These are phyloP conservation scores for Odontophorus gujanensis DNA, from an alignment of 2,113 vertebrate species.

Conservation along the genomic window DNA sequence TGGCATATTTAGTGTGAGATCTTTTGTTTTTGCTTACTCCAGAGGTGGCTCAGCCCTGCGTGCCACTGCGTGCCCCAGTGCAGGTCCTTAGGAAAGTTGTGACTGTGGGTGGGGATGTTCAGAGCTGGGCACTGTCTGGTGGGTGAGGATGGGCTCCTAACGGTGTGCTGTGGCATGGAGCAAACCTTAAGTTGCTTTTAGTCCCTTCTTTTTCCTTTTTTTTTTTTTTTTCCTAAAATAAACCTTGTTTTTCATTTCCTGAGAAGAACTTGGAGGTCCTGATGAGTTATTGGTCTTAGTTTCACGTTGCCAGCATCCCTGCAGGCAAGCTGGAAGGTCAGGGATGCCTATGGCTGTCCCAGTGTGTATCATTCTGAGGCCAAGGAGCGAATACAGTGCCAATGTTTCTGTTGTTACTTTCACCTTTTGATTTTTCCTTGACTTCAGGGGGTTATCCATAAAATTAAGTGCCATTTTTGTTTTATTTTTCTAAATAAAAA, in stretches of 20 bases:
- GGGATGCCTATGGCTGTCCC: not conserved
- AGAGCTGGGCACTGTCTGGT: too few species aligned
- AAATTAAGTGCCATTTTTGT: not conserved
- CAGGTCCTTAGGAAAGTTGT: fast-evolving
- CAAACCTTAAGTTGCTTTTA: not conserved
- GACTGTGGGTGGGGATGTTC: not conserved
- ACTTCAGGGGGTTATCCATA: not conserved
- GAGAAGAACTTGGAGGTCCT: not conserved
- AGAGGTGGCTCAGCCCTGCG: too few species aligned
- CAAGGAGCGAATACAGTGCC: not conserved
- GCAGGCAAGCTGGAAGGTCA: not conserved
- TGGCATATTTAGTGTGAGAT: not conserved
- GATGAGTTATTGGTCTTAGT: not conserved
- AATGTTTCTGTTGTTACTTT: not conserved
- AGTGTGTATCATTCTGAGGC: fast-evolving
- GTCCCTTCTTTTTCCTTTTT: too few species aligned
- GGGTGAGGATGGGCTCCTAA: too few species aligned
- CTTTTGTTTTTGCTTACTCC: not conserved
- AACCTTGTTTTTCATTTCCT: not conserved
- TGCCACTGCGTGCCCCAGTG: fast-evolving
- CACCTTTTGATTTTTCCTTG: not conserved
- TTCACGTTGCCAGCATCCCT: not conserved
- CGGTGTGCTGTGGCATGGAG: not conserved
- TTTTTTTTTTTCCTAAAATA: not conserved
- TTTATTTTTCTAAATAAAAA: not conserved